Conservation (phyloP, 1,140 invertebrate species). For the Drosophila persimilis region DNA sequence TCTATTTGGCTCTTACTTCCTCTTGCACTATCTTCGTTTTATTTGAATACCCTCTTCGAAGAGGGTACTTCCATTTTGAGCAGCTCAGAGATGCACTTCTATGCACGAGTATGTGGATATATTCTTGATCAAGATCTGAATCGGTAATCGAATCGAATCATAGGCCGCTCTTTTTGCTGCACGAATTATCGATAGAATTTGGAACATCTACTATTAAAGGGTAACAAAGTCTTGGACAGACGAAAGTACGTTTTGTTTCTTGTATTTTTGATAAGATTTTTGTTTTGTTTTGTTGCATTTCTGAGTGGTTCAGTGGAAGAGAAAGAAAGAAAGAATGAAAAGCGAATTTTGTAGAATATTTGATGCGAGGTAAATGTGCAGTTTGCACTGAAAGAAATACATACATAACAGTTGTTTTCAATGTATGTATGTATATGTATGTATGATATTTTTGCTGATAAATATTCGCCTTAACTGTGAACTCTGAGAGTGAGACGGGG, state of each 20-base stretch:
- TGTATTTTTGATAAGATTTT: conserved; percentile 69
- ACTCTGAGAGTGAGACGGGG: neutral
- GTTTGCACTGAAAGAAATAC: conserved; percentile 4
- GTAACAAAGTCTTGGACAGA: too few species aligned
- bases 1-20: conserved; percentile 18
- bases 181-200: too few species aligned
- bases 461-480: conserved; percentile 33
- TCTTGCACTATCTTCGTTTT: conserved; percentile 48
- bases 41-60: too few species aligned
- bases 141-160: too few species aligned
- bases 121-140: too few species aligned
- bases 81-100: too few species aligned
- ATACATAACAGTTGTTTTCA: neutral
- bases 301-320: conserved; percentile 18
- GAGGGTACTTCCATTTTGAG: too few species aligned
- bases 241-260: too few species aligned
- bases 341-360: conserved; percentile 72
- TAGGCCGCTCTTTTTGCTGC: too few species aligned
- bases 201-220: too few species aligned
- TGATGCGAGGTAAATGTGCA: conserved; percentile 60
- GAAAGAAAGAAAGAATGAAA: conserved; percentile 12
- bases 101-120: too few species aligned
- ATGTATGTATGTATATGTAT: neutral
- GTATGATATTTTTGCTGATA: conserved; percentile 6
- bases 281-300: conserved; percentile 55